A percentile compares a stretch with the other conserved stretches of the same genome.
phyloP scores from a whole-genome alignment of 2,888 invertebrate genomes.

The Lagria hirta region DNA sequence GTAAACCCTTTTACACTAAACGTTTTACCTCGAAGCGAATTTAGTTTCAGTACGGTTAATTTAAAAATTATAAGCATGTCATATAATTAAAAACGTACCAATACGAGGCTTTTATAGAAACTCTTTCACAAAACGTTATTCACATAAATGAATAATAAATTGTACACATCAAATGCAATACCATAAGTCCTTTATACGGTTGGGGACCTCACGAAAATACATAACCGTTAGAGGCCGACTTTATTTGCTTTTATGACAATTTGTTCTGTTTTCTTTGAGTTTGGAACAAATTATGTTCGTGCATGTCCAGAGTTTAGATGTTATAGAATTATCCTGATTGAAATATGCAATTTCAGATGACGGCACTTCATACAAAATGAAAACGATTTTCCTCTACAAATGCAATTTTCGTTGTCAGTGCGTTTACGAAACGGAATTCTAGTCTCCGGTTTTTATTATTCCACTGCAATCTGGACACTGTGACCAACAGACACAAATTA shows the following conservation, averaged over 20 bases:
- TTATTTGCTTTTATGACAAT: constrained; percentile 47
- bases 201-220: constrained; percentile 27
- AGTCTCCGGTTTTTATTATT: constrained; percentile 4
- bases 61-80: constrained; percentile 49
- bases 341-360: constrained; percentile 46
- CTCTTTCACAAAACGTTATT: constrained; percentile 42
- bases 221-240: constrained; percentile 27
- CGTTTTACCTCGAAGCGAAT: constrained; percentile 35
- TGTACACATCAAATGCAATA: constrained; percentile 46
- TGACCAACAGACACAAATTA: too few relatives aligned
- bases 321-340: constrained; percentile 44
- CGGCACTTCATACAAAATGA: constrained; percentile 35
- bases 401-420: constrained; percentile 13
- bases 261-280: constrained; percentile 48
- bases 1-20: constrained; percentile 32
- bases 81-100: constrained; percentile 47
- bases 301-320: constrained; percentile 46
- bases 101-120: constrained; percentile 43
- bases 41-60: constrained; percentile 45
- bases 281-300: constrained; percentile 40
- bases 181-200: constrained; percentile 43
- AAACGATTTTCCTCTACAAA: constrained; percentile 29
- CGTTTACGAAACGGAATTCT: constrained; percentile 3
- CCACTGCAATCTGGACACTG: too few relatives aligned
- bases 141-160: constrained; percentile 48